phyloP scores from a whole-genome alignment of 2,888 invertebrate species.

The Callyntrura guangdongensis region DNA sequence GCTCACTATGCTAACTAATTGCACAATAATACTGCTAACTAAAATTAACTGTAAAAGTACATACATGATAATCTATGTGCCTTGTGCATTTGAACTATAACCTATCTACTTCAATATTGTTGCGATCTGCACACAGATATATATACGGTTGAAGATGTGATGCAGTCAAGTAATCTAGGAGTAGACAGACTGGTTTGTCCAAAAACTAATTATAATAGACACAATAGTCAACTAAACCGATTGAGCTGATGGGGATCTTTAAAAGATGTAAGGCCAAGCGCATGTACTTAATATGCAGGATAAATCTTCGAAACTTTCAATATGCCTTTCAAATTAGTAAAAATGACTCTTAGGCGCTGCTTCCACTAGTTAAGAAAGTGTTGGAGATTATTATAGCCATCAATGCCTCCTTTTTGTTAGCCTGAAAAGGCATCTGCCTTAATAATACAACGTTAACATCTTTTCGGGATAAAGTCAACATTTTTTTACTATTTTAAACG shows the following conservation, averaged over 20 bases:
- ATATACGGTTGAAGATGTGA: background rate
- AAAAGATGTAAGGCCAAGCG: background rate
- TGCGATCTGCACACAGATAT: background rate
- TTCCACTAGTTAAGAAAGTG: background rate
- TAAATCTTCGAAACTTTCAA: background rate
- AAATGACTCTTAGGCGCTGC: background rate
- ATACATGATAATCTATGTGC: slow-evolving; percentile 21
- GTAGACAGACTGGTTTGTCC: slow-evolving; percentile 47
- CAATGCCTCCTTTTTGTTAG: background rate
- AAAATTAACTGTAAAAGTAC: background rate
- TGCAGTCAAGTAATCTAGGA: background rate
- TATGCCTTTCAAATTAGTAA: background rate
- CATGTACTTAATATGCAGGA: slow-evolving; percentile 37
- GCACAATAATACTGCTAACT: background rate
- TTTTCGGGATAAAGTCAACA: background rate
- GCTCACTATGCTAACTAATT: background rate
- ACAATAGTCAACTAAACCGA: slow-evolving; percentile 38
- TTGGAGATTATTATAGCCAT: background rate
- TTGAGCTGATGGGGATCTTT: slow-evolving; percentile 33
- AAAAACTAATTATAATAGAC: slow-evolving; percentile 17
- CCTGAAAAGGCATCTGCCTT: background rate
- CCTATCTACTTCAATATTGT: background rate
- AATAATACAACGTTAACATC: background rate
- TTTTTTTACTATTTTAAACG: slow-evolving; percentile 43
- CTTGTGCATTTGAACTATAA: slow-evolving; percentile 5